phyloP scores from a whole-genome alignment of 2,888 invertebrate species.

The Conistra vaccinii region DNA sequence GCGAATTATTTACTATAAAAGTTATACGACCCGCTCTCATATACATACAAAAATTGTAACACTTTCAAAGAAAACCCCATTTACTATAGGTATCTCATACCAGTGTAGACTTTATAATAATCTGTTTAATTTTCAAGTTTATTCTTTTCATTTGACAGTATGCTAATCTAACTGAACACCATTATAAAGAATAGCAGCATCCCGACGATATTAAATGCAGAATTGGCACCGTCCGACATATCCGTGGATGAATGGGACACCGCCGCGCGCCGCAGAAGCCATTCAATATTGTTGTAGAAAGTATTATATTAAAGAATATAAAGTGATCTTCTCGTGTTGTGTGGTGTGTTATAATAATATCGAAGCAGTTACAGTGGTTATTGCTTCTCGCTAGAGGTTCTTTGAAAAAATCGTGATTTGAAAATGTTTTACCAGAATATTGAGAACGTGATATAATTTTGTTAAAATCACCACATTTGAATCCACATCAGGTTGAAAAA shows the following conservation, averaged over 20 bases:
- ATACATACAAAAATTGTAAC: too few species aligned
- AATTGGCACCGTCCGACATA: slow-evolving; percentile 29
- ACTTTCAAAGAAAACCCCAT: too few species aligned
- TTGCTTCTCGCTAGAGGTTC: not conserved
- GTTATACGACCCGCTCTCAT: too few species aligned
- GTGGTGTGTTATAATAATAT: not conserved
- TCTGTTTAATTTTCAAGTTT: not conserved
- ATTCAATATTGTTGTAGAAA: slow-evolving; percentile 22
- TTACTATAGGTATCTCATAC: too few species aligned
- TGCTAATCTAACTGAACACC: slow-evolving; percentile 33
- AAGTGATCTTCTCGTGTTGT: slow-evolving; percentile 12
- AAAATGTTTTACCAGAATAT: not conserved
- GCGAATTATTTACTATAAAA: too few species aligned
- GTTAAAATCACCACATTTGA: too few species aligned
- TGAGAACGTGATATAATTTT: too few species aligned
- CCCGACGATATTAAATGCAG: slow-evolving; percentile 30
- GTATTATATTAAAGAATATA: slow-evolving; percentile 9
- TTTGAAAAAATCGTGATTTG: not conserved
- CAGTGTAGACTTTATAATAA: too few species aligned
- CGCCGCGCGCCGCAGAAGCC: not conserved
- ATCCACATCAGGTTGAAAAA: too few species aligned
- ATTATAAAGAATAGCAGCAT: slow-evolving; percentile 40
- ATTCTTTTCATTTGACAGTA: slow-evolving; percentile 29
- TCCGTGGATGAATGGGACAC: slow-evolving; percentile 18
- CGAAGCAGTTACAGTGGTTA: not conserved